A percentile compares a stretch with the other conserved stretches of the same genome.
phyloP scores from a whole-genome alignment of 2,797 vertebrate species.

The Rachycentron canadum region DNA sequence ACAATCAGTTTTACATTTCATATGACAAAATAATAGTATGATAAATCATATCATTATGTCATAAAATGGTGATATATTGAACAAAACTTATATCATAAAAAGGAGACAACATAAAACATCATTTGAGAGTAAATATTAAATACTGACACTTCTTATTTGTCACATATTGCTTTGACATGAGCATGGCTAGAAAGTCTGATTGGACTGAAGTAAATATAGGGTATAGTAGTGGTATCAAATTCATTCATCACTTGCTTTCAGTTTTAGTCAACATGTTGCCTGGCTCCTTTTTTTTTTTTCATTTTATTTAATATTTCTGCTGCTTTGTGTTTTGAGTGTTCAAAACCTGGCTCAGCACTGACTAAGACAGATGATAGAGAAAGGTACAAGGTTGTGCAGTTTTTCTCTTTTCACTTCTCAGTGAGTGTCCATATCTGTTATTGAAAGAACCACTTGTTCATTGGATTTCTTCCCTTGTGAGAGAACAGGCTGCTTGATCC shows the following conservation, averaged over 20 bases:
- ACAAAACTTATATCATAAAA: too few species aligned
- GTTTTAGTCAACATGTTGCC: neutral
- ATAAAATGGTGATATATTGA: too few species aligned
- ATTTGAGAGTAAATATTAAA: too few species aligned
- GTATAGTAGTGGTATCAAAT: neutral
- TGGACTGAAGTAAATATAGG: neutral
- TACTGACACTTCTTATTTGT: too few species aligned
- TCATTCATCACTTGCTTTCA: neutral
- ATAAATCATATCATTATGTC: too few species aligned
- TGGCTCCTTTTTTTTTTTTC: neutral
- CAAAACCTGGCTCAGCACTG: neutral
- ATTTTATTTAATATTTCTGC: neutral
- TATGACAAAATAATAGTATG: too few species aligned
- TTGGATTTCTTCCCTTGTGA: neutral
- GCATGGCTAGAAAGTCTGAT: neutral
- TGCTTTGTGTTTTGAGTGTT: neutral
- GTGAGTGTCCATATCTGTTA: neutral
- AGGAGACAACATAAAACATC: too few species aligned
- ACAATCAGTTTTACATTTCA: too few species aligned
- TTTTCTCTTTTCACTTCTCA: neutral
- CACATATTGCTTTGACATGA: neutral
- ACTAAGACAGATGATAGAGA: neutral
- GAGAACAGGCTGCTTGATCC: constrained; percentile 5
- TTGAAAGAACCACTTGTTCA: neutral
- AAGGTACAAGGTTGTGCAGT: neutral